Evolutionary conservation across 2,888 invertebrate genomes (phyloP), one percentile per base, ranked within the genome.

Genomic region (Agrotis ipsilon): DNA sequence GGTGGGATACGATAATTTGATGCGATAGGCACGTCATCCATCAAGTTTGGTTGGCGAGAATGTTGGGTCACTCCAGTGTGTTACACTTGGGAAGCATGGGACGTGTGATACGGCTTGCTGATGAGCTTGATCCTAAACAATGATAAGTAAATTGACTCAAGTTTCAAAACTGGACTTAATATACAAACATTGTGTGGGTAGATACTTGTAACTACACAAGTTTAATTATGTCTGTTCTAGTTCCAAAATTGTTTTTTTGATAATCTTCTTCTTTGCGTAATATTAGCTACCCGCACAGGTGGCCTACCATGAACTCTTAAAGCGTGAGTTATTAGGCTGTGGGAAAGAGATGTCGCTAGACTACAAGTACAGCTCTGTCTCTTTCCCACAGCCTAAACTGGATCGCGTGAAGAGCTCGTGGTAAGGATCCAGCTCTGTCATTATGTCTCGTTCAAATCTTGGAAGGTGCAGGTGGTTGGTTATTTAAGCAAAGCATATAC

Each of bases 21-120:
- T 59, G 68, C 72, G 84, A 85, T 86, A 86, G 78, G 73, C 82
- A 75, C 75, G 46, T 59, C 76, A 86, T 84, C 82, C 66, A 81
- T 84, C 86, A 85, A 70, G 69, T 81, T 75, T 59, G 68, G 73
- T 72, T 46, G 57, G 69, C 11, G 32, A 70, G 62, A 78, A 80
- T 74, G 67, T 68, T 70, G 75, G 81, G 69, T 58, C 68, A 70
- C 70, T 62, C 2, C 49, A 63, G 55, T 49, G 49, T 67, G 63
- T 55, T 69, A 76, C 63, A 72, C 63, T 57, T 68, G 55, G 63
- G 54, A 63, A 69, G n/a, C 59, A 57, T 46, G 51, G 9, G 24
- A 72, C 55, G 54, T 60, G 60, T 60, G 54, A 62, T 57, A 58
- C n/a, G 46, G 57, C 21, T 39, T 11, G 45, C 75, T 72, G 46